Evolutionary conservation across 2,113 vertebrate species (phyloP).

Genomic region (Xerus inauris): DNA sequence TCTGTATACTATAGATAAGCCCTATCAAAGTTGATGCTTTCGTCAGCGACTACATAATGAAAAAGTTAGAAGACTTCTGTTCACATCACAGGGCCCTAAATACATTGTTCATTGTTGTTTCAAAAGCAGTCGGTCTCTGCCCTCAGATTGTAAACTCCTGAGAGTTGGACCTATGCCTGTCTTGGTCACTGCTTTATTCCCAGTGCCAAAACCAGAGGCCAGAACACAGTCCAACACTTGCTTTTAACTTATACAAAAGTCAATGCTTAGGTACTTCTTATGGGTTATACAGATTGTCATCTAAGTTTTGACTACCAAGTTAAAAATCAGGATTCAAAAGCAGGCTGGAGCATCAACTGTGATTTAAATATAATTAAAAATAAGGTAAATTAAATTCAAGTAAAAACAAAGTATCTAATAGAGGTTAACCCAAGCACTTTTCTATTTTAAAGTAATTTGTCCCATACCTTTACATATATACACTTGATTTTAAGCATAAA

Average conservation of each 20-base stretch:
- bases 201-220: neutral
- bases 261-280: slow-evolving; percentile 11
- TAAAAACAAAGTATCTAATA: no score
- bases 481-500: no score
- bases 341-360: neutral
- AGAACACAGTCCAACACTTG: neutral
- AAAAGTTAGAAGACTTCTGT: slow-evolving; percentile 12
- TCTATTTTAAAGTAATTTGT: no score
- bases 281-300: neutral
- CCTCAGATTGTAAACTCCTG: neutral
- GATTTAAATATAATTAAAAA: slow-evolving; percentile 53
- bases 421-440: no score
- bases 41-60: neutral
- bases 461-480: no score
- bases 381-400: neutral
- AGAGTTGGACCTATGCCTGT: neutral
- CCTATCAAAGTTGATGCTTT: slow-evolving; percentile 39
- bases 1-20: neutral
- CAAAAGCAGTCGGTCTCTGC: neutral
- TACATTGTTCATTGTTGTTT: neutral
- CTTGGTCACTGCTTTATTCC: neutral
- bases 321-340: slow-evolving; percentile 43
- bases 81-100: slow-evolving; percentile 16
- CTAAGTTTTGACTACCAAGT: neutral
- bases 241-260: neutral